Base-by-base conservation (phyloP, 2,113 vertebrate genomes). In the Syngnathus typhle region DNA sequence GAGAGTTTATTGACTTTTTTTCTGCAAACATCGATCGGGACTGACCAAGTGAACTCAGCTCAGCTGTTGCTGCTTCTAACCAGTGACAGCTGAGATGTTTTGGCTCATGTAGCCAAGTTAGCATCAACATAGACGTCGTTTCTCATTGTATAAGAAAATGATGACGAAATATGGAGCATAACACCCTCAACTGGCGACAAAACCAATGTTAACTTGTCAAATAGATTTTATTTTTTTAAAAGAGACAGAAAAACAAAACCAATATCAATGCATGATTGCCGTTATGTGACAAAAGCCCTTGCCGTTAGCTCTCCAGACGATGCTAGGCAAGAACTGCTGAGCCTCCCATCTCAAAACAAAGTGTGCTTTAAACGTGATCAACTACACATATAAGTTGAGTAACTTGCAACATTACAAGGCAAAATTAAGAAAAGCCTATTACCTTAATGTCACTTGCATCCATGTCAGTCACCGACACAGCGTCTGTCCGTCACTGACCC, bases 361-460 rank as follows among this genome's bases (percentile, higher is more conserved):
- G 16, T 16, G 60, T 12, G 10, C 1, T 62, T 62, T 16, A 23
- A 10, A 62, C 16, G 41, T 6, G 60, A 44, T 6, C 4, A 7
- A 44, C 21, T 16, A 15, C 60, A 44, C 60, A 62, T 8, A 44
- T 23, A 15, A 13, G 27, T 41, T 8, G 43, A 62, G 8, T 8
- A 7, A 62, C 16, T 18, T 15, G 32, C 16, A 12, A 11, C 13
- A 58, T 32, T 7, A 13, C 5, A 36, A 1, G 27, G 27, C 27
- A 11, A n/a, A n/a, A 58, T 13, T 6, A 7, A 7, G 55, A 6
- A 27, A 58, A 16, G 72, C 44, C 37, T 60, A 76, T n/a, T 84
- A 92, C 91, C 91, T 91, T 92, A 60, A 82, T 89, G 82, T 91
- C 91, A 81, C 82, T 73, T 43, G 82, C 69, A 76, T 92, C 91